Conservation (phyloP, 1,140 invertebrate genomes). For the Temnothorax curvispinosus region DNA sequence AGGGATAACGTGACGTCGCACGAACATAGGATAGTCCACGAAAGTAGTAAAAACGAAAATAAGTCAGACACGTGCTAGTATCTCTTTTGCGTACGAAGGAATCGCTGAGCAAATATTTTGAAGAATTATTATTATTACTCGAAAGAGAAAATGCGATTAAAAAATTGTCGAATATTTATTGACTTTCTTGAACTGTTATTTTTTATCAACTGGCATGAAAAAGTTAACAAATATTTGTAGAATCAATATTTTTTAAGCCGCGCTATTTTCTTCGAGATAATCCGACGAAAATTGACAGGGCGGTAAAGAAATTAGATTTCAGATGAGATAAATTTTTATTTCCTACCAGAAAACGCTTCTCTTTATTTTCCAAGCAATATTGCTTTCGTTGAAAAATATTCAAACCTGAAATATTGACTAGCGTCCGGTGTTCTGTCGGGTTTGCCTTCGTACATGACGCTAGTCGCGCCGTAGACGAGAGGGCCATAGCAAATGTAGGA, state of each 20-base stretch:
- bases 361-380: background rate
- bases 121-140: background rate
- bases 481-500: slow-evolving; percentile 98
- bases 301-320: background rate
- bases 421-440: slow-evolving; percentile 97
- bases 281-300: background rate
- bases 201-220: too few relatives aligned
- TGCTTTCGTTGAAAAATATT: background rate
- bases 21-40: background rate
- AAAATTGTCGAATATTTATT: background rate
- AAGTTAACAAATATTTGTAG: background rate
- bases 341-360: background rate
- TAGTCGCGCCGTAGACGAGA: slow-evolving; percentile 92
- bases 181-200: background rate
- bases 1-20: background rate
- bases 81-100: background rate
- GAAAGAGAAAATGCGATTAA: background rate
- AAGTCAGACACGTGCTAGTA: background rate
- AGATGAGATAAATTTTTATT: background rate
- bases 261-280: background rate
- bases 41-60: background rate
- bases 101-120: background rate
- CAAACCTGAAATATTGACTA: slow-evolving; percentile 94
- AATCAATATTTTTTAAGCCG: background rate
- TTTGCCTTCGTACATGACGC: slow-evolving; percentile 97